Percentiles rank a stretch among this genome's conserved stretches.
These are phyloP conservation scores for Cheilosia grossa DNA, from an alignment of 2,888 invertebrate species.

Conservation along the genomic window DNA sequence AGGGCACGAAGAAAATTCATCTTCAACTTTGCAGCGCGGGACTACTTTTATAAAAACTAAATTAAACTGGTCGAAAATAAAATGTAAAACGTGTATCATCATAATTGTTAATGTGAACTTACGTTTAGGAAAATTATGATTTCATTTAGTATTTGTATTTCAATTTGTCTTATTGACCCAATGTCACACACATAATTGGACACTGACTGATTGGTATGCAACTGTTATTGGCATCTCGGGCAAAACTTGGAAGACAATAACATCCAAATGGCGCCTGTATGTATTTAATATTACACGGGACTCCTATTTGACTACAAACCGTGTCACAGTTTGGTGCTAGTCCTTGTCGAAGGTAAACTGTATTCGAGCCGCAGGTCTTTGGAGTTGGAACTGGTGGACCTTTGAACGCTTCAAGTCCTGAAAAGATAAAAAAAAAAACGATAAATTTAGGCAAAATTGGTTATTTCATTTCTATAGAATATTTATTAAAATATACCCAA, in stretches of 20 bases:
- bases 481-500: too few species aligned
- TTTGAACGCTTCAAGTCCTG: too few species aligned
- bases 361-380: conserved; percentile 14
- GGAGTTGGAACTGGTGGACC: neutral
- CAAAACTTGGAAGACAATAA: conserved; percentile 45
- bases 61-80: too few species aligned
- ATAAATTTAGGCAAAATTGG: too few species aligned
- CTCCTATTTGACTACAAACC: conserved; percentile 35
- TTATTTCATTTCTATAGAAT: too few species aligned
- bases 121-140: too few species aligned
- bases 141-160: neutral
- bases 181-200: conserved; percentile 6
- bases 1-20: too few species aligned
- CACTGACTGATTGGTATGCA: conserved; percentile 33
- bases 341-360: conserved; percentile 34
- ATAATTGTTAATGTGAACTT: too few species aligned
- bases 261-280: conserved; percentile 49
- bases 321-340: conserved; percentile 54
- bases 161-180: neutral
- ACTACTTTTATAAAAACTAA: too few species aligned
- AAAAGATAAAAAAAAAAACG: too few species aligned
- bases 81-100: too few species aligned
- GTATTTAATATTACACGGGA: neutral
- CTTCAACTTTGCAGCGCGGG: too few species aligned
- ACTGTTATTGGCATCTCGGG: conserved; percentile 14